A percentile compares a stretch with the other conserved stretches of the same genome.
phyloP scores from a whole-genome alignment of 2,797 vertebrate genomes.

The Xenentodon cancila region DNA sequence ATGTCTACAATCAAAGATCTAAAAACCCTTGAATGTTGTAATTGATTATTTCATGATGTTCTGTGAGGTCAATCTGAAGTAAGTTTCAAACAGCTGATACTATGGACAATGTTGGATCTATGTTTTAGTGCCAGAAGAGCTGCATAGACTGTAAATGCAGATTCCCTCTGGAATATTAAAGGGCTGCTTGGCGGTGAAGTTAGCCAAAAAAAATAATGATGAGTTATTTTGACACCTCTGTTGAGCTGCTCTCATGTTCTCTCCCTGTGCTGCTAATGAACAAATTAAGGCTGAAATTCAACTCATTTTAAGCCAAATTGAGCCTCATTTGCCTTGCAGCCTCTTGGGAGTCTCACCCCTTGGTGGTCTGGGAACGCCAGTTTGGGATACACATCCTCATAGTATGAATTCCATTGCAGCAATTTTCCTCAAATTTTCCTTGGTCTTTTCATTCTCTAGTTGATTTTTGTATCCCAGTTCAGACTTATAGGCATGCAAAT shows the following conservation, averaged over 20 bases:
- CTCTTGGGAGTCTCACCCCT: slow-evolving; percentile 19
- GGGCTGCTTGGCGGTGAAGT: neutral
- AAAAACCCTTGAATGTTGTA: too few relatives aligned
- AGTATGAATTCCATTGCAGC: slow-evolving; percentile 12
- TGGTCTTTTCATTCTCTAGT: slow-evolving; percentile 3
- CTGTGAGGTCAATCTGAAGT: too few relatives aligned
- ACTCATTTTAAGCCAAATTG: slow-evolving; percentile 33
- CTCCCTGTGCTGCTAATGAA: slow-evolving; percentile 22
- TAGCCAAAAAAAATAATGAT: neutral
- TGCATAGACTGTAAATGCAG: neutral
- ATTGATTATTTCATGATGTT: too few relatives aligned
- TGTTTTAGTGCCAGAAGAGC: neutral
- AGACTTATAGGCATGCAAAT: slow-evolving; percentile 2
- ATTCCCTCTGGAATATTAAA: neutral
- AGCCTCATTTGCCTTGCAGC: slow-evolving; percentile 22
- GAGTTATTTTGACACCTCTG: slow-evolving; percentile 14
- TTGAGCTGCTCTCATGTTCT: slow-evolving; percentile 4
- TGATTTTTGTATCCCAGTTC: neutral
- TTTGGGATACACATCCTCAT: slow-evolving; percentile 2
- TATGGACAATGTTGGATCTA: too few relatives aligned
- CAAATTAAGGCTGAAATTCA: slow-evolving; percentile 30
- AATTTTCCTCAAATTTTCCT: slow-evolving; percentile 9
- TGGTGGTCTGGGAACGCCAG: slow-evolving; percentile 4
- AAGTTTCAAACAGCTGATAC: too few relatives aligned
- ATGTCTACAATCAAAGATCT: too few relatives aligned